Conservation (phyloP, 2,888 invertebrate species). For the Lochmaea capreae region DNA sequence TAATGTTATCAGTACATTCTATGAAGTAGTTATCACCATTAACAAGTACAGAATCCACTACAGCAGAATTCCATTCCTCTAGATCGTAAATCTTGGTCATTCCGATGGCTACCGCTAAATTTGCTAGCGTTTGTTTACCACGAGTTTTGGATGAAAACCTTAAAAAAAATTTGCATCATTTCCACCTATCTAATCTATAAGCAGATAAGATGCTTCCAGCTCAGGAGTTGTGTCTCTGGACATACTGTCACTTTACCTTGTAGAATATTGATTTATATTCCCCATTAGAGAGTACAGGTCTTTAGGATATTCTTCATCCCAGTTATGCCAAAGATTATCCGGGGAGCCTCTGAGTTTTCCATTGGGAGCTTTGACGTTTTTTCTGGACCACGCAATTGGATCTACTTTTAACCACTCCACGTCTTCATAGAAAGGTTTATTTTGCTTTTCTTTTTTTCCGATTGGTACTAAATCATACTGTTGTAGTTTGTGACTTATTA, state of each 20-base stretch:
- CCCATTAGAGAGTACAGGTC: constrained; percentile 79
- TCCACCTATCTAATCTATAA: no score
- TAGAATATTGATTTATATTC: constrained; percentile 72
- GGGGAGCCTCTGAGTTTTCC: constrained; percentile 52
- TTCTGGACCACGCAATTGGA: constrained; percentile 62
- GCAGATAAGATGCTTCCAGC: no score
- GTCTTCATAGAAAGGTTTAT: constrained; percentile 62
- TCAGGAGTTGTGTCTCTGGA: no score
- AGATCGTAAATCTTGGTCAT: constrained; percentile 72
- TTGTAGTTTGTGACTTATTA: constrained; percentile 61
- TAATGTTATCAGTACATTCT: constrained; percentile 67
- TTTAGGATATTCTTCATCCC: constrained; percentile 76
- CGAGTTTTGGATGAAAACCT: constrained; percentile 68
- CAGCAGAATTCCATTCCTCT: constrained; percentile 73
- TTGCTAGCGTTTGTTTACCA: constrained; percentile 73
- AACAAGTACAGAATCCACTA: constrained; percentile 73
- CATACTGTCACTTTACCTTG: constrained; percentile 51
- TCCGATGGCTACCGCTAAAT: constrained; percentile 67
- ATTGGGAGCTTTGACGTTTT: constrained; percentile 50
- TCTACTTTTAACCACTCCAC: constrained; percentile 61
- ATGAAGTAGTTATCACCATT: constrained; percentile 71
- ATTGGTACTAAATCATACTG: constrained; percentile 63
- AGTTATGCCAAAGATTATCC: constrained; percentile 71
- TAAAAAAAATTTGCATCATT: neutral
- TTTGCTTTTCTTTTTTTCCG: constrained; percentile 61